A percentile compares a stretch with the other conserved stretches of the same genome.
phyloP scores from a whole-genome alignment of 1,140 invertebrate genomes.

The Tachypleus tridentatus region DNA sequence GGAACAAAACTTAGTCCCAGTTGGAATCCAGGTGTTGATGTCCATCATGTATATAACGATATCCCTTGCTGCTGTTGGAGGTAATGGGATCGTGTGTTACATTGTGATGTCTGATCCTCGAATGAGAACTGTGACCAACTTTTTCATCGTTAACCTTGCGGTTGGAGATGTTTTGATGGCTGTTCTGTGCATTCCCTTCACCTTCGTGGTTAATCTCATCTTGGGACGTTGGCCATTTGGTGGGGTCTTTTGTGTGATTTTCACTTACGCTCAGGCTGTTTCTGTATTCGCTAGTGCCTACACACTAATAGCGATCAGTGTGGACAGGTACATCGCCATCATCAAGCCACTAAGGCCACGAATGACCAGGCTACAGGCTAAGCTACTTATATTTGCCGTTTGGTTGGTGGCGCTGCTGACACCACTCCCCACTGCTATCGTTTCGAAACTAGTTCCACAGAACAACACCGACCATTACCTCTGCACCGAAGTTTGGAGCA shows the following conservation, averaged over 20 bases:
- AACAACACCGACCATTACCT: slow-evolving; percentile 9
- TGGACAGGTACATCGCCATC: slow-evolving; percentile 75
- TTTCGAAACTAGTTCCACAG: slow-evolving; percentile 35
- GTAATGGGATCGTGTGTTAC: slow-evolving; percentile 77
- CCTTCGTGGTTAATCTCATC: slow-evolving; percentile 58
- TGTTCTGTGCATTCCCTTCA: slow-evolving; percentile 69
- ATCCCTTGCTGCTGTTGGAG: slow-evolving; percentile 58
- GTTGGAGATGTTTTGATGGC: slow-evolving; percentile 73
- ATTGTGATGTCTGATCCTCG: slow-evolving; percentile 65
- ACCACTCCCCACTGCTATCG: slow-evolving; percentile 63
- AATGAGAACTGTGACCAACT: slow-evolving; percentile 58
- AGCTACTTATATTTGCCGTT: slow-evolving; percentile 55
- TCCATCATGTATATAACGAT: slow-evolving; percentile 59
- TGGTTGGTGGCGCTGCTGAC: slow-evolving; percentile 66
- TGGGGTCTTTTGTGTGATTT: slow-evolving; percentile 53
- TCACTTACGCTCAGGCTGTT: slow-evolving; percentile 63
- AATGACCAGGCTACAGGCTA: slow-evolving; percentile 55
- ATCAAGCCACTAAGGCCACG: slow-evolving; percentile 70
- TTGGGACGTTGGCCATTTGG: slow-evolving; percentile 75
- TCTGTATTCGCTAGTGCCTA: slow-evolving; percentile 72
- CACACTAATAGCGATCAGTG: slow-evolving; percentile 68
- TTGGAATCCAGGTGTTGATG: slow-evolving; percentile 32
- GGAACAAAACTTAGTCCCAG: no score
- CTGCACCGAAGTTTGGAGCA: slow-evolving; percentile 20
- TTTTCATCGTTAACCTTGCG: slow-evolving; percentile 72